A percentile compares a stretch with the other conserved stretches of the same genome.
Conservation (phyloP, 2,113 vertebrate species). For the Promerops cafer region DNA sequence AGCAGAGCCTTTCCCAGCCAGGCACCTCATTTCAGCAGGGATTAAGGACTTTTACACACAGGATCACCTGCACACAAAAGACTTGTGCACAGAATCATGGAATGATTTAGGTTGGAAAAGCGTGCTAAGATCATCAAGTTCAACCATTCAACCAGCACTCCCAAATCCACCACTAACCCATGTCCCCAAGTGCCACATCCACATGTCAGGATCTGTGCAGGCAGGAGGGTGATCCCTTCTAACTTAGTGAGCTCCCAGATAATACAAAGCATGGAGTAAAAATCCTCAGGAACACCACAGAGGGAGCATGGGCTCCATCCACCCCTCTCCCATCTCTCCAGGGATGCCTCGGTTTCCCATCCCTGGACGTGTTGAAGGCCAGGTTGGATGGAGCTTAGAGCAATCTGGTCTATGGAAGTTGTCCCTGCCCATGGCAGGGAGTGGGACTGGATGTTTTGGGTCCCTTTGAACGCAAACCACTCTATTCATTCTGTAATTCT, state of each 20-base stretch:
- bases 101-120: background rate
- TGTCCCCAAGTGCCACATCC: background rate
- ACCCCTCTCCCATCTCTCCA: background rate
- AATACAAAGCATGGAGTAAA: fast-evolving
- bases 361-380: background rate
- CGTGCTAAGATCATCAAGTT: background rate
- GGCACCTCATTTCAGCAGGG: background rate
- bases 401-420: background rate
- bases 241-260: background rate
- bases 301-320: fast-evolving
- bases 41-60: fast-evolving
- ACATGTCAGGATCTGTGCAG: fast-evolving
- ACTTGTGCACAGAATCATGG: background rate
- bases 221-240: background rate
- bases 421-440: background rate
- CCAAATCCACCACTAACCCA: background rate
- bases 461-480: background rate
- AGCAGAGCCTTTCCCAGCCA: background rate
- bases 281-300: background rate
- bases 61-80: fast-evolving
- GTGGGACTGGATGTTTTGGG: background rate
- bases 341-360: background rate
- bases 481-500: background rate
- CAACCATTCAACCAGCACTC: background rate
- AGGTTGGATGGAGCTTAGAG: background rate